Base-by-base conservation (phyloP, 2,888 invertebrate species). In the Xestia xanthographa region DNA sequence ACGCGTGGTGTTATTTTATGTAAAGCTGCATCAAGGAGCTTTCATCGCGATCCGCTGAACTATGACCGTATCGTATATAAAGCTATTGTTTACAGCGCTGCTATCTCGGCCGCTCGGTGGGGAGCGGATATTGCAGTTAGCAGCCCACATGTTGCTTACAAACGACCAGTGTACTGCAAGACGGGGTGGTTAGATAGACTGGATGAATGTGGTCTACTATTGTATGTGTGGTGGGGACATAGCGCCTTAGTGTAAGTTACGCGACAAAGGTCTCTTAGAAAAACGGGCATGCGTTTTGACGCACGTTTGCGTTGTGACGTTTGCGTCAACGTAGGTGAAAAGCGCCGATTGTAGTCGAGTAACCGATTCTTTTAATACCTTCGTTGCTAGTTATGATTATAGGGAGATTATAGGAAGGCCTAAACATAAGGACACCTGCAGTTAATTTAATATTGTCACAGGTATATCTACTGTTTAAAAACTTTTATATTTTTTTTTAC, bases 61-160 rank as follows among this genome's bases (percentile, higher is more conserved):
- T 79, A 73, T 80, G 79, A 53, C 72, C 75, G 77, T 80, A 86
- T 84, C 85, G 80, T 68, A 82, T 84, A 73, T 77, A 70, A 72
- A 76, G 85, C 79, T 76, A 83, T 87, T 87, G 86, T 85, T 74
- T 79, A 74, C 80, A 73, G 75, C 74, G 69, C 66, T 80, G 66
- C 60, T 34, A 56, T 66, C 66, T 62, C 65, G 69, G 66, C 43
- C 62, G 45, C 20, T 58, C 53, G 26, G 62, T 29, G 34, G 63
- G 29, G 63, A 50, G 63, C 77, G 84, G 84, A 80, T 79, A 86
- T 84, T 87, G 79, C 71, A 69, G 81, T 69, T 75, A 69, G 81
- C 73, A 77, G 66, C 62, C 80, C 87, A 86, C 87, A 78, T 87
- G 83, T 86, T 87, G 86, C 87, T 83, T 72, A 79, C 69, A 72